These are phyloP conservation scores for Pachyseris speciosa DNA, from an alignment of 64 coral and sea anemone species.

Conservation along the genomic window DNA sequence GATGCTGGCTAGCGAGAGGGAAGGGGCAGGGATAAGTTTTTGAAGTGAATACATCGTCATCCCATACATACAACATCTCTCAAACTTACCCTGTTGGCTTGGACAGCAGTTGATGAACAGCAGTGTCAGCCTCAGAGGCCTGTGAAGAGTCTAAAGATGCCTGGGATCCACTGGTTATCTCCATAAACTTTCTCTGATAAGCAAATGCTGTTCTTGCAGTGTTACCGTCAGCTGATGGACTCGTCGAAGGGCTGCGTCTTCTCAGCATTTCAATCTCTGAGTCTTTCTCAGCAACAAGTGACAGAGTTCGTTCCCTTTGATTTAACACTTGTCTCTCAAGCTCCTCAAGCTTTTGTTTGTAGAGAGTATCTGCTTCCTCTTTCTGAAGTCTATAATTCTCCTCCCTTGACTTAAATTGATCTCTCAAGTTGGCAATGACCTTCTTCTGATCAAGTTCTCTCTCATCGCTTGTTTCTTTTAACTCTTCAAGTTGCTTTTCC, in stretches of 20 bases:
- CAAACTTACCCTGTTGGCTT: slow-evolving; percentile 77
- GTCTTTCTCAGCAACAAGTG: slow-evolving; percentile 92
- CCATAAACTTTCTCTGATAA: slow-evolving; percentile 73
- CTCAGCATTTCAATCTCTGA: slow-evolving; percentile 81
- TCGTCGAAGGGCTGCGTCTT: slow-evolving; percentile 47
- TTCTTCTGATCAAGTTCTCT: slow-evolving; percentile 72
- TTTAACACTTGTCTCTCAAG: slow-evolving; percentile 95
- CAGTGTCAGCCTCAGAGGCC: slow-evolving; percentile 59
- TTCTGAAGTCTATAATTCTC: slow-evolving; percentile 60
- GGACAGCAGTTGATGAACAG: slow-evolving; percentile 80
- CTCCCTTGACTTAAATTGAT: slow-evolving; percentile 39
- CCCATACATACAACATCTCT: accelerated
- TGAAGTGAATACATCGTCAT: too few species aligned
- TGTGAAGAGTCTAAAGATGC: slow-evolving; percentile 41
- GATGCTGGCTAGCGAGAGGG: too few species aligned
- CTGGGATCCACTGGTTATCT: slow-evolving; percentile 45
- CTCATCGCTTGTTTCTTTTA: slow-evolving; percentile 51
- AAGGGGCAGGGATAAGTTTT: too few species aligned
- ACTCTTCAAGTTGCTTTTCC: slow-evolving; percentile 76
- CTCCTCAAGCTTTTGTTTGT: slow-evolving; percentile 91
- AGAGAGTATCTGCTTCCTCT: slow-evolving; percentile 56
- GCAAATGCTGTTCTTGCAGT: slow-evolving; percentile 38
- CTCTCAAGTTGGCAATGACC: slow-evolving; percentile 49
- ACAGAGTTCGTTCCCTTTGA: slow-evolving; percentile 88
- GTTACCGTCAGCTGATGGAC: slow-evolving; percentile 26